Conservation (phyloP, 2,113 vertebrate genomes). For the Hipposideros armiger region DNA sequence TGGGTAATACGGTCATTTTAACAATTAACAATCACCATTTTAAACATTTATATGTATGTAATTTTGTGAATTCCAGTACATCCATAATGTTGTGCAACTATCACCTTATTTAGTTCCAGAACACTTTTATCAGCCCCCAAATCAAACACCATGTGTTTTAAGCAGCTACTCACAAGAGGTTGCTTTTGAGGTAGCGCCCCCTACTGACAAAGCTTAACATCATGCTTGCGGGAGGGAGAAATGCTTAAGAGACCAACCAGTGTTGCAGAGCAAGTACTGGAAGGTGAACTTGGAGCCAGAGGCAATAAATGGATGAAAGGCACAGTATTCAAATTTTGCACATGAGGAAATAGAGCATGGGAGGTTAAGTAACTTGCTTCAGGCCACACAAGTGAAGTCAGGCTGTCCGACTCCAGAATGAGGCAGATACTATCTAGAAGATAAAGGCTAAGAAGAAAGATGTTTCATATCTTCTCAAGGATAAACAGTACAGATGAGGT, state of each 20-base stretch:
- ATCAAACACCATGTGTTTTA: neutral
- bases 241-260: accelerated
- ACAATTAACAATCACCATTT: neutral
- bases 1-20: neutral
- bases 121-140: neutral
- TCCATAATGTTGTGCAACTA: neutral
- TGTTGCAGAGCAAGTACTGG: neutral
- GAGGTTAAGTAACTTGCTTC: neutral
- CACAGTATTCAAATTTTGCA: neutral
- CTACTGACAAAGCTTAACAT: neutral
- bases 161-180: neutral
- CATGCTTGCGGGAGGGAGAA: neutral
- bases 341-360: neutral
- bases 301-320: neutral
- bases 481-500: neutral
- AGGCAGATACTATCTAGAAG: neutral
- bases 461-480: neutral
- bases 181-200: neutral
- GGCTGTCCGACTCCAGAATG: neutral
- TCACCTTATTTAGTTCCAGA: neutral
- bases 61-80: neutral
- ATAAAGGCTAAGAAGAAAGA: neutral
- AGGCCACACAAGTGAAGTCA: neutral
- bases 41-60: neutral
- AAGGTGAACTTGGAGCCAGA: neutral